A percentile compares a stretch with the other conserved stretches of the same genome.
Evolutionary conservation across 2,113 vertebrate species (phyloP).

Genomic region (Nematolebias whitei): DNA sequence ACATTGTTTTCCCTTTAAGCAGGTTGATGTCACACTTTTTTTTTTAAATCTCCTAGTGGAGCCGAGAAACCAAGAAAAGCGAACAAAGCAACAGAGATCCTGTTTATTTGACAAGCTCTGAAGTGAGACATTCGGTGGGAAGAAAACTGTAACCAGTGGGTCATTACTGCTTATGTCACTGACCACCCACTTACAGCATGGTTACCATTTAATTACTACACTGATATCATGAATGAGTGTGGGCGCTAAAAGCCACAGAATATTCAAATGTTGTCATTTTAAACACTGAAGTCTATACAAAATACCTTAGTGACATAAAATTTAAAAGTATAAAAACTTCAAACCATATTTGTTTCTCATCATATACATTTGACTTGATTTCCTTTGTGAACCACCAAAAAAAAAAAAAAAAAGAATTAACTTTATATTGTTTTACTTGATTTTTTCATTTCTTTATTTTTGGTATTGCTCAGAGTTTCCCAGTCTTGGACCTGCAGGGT

Average conservation of each 20-base stretch:
- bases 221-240: not conserved
- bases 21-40: constrained; percentile 27
- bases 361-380: not conserved
- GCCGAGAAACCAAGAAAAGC: constrained; percentile 30
- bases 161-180: constrained; percentile 22
- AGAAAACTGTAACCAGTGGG: constrained; percentile 8
- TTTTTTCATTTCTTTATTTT: too few relatives aligned
- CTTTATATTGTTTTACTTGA: not conserved
- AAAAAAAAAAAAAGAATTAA: not conserved
- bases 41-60: constrained; percentile 7
- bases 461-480: too few relatives aligned
- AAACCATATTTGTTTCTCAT: not conserved
- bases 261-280: not conserved
- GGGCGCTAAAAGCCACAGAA: not conserved
- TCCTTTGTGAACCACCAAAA: not conserved
- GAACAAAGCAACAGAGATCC: constrained; percentile 8
- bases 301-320: not conserved
- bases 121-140: constrained; percentile 28
- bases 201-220: not conserved
- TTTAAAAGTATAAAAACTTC: too few relatives aligned
- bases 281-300: not conserved
- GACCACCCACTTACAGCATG: constrained; percentile 16
- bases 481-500: too few relatives aligned
- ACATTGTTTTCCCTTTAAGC: constrained; percentile 36
- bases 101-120: constrained; percentile 20